Evolutionary conservation across 2,113 vertebrate species (phyloP).

Genomic region (Azemiops feae): DNA sequence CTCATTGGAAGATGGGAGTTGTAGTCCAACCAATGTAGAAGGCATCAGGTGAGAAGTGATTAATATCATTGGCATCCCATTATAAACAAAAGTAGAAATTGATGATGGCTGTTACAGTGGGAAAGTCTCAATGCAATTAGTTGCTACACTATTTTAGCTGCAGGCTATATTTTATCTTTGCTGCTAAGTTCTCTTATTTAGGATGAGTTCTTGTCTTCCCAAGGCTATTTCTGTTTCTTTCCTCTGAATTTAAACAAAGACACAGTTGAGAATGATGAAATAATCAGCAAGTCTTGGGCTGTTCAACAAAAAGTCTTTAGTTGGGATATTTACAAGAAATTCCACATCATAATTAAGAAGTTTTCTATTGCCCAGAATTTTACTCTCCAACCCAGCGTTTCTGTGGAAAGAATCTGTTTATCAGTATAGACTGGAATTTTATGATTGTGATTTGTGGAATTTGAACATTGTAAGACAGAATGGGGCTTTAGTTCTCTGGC

Average conservation of each 20-base stretch:
- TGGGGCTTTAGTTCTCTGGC: conserved; percentile 59
- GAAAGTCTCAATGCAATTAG: conserved; percentile 31
- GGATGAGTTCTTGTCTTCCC: conserved; percentile 20
- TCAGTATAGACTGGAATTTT: conserved; percentile 50
- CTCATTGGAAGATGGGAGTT: background rate
- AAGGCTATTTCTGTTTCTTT: conserved; percentile 35
- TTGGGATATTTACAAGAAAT: conserved; percentile 60
- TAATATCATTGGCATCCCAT: background rate
- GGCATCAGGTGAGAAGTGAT: background rate
- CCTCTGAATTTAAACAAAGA: conserved; percentile 53
- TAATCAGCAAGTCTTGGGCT: conserved; percentile 55
- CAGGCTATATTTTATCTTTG: conserved; percentile 44
- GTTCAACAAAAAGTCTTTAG: conserved; percentile 60
- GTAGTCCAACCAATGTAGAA: background rate
- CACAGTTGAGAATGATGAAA: conserved; percentile 56
- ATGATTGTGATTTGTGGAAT: conserved; percentile 47
- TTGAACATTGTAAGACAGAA: conserved; percentile 58
- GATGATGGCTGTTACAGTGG: conserved; percentile 51
- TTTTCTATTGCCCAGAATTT: conserved; percentile 34
- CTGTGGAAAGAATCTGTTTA: conserved; percentile 60
- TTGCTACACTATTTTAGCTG: conserved; percentile 33
- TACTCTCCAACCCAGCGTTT: conserved; percentile 31
- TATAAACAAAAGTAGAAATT: conserved; percentile 8
- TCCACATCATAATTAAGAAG: conserved; percentile 37
- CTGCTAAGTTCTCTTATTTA: conserved; percentile 27